phyloP scores from a whole-genome alignment of 1,140 invertebrate species.

The Rhyacophila brunnea region DNA sequence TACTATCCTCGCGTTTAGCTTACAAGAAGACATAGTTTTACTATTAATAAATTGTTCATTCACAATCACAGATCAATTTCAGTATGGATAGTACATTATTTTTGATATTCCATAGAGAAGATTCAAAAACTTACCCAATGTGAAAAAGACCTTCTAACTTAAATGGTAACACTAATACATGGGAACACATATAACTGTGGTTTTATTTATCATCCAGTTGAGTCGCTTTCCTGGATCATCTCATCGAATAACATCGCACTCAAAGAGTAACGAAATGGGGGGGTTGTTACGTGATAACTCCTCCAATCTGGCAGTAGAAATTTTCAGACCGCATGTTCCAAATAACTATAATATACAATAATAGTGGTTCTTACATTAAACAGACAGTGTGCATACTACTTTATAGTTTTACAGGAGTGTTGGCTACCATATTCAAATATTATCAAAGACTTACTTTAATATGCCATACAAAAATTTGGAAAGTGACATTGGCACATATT shows the following conservation, averaged over 20 bases:
- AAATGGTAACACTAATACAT: constrained; percentile 27
- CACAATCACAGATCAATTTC: constrained; percentile 27
- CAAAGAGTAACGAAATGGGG: no score
- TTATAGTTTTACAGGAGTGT: constrained; percentile 10
- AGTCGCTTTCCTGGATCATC: constrained; percentile 4
- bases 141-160: constrained; percentile 8
- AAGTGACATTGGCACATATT: constrained; percentile 15
- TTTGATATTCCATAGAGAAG: no score
- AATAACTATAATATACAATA: not conserved
- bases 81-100: constrained; percentile 1
- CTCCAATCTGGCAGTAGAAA: no score
- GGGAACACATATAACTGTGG: constrained; percentile 25
- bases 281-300: not conserved
- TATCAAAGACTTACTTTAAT: constrained; percentile 1
- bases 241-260: no score
- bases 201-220: constrained; percentile 6
- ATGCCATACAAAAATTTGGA: not conserved
- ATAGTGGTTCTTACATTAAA: not conserved
- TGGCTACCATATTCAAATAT: constrained; percentile 13
- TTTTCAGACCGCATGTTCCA: no score
- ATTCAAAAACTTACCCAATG: not conserved
- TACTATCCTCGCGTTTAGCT: constrained; percentile 1
- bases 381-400: constrained; percentile 1
- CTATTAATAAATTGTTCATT: constrained; percentile 29
- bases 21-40: constrained; percentile 14